phyloP scores from a whole-genome alignment of 2,797 vertebrate species.

The Psittacula derbiana region DNA sequence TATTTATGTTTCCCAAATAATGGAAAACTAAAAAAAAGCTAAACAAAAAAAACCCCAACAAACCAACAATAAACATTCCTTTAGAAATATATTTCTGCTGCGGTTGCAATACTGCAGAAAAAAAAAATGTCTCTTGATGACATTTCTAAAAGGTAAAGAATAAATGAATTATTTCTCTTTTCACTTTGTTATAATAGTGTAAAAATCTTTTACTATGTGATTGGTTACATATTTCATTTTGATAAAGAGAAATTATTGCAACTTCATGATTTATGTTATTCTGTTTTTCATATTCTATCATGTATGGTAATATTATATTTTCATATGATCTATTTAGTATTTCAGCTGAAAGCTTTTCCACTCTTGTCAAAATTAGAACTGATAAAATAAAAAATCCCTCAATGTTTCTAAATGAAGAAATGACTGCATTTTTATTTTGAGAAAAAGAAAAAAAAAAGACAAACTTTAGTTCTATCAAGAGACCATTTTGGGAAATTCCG shows the following conservation, averaged over 20 bases:
- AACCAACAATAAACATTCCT: not conserved
- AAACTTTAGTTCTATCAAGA: not conserved
- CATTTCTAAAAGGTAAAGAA: not conserved
- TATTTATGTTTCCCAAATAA: not conserved
- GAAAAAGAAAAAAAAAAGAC: accelerated
- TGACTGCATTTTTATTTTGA: not conserved
- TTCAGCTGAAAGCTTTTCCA: not conserved
- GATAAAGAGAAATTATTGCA: not conserved
- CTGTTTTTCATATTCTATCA: not conserved
- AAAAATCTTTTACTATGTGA: not conserved
- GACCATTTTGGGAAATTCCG: not conserved
- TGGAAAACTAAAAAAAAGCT: not conserved
- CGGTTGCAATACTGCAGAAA: not conserved
- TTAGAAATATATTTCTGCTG: not conserved
- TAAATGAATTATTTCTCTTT: not conserved
- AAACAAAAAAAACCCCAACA: too few species aligned
- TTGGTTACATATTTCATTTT: not conserved
- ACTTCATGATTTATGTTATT: not conserved
- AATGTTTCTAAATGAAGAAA: not conserved
- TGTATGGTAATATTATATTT: not conserved
- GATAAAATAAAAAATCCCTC: accelerated
- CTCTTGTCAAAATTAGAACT: not conserved
- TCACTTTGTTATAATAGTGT: not conserved
- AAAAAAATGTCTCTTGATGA: not conserved
- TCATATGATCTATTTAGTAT: not conserved